Evolutionary conservation across 2,797 vertebrate genomes (phyloP), one percentile per base, ranked within the genome.

Genomic region (Acanthurus lineatus): DNA sequence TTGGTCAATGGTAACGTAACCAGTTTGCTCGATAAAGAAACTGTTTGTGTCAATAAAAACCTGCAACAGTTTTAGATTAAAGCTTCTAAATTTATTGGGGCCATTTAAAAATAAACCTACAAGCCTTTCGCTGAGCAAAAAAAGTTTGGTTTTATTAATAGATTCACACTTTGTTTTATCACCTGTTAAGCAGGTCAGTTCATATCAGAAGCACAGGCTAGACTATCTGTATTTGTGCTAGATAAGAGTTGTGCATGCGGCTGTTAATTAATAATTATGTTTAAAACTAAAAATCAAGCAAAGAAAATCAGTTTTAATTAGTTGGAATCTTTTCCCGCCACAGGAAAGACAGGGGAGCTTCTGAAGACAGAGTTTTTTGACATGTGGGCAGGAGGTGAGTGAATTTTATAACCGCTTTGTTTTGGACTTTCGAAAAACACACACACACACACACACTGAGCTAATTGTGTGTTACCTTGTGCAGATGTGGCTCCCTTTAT

Each of bases 321-420:
- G 28, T 32, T 32, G 28, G 28, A 32, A 32, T 32, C 9, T 32
- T 38, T 49, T 40, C 14, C 17, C 20, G 20, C 28, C 4, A 25
- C 82, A 99, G 98, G 97, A 16, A 96, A 87, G 94, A 97, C 96
- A 0, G 98, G 97, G 20, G 94, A 96, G 22, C 59, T 93, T 3
- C 6, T 95, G 51, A 96, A 96, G 65, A 97, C 96, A 0, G 96
- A 93, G 0, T 96, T 67, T 88, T 98, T 95, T 83, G 98, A 99
- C 91, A 96, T 99, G 96, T 99, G 97, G 97, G 96, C 94, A 63
- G 98, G 97, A 96, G 97, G 98, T 98, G 95, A 92, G 96, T 47
- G 1, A n/a, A 5, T 28, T 42, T 70, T n/a, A 8, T 0, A 45
- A 14, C 3, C 1, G 32, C 42, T 54, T 54, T 35, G 1, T 56